phyloP scores from a whole-genome alignment of 2,888 invertebrate species.

The Endomychus coccineus region DNA sequence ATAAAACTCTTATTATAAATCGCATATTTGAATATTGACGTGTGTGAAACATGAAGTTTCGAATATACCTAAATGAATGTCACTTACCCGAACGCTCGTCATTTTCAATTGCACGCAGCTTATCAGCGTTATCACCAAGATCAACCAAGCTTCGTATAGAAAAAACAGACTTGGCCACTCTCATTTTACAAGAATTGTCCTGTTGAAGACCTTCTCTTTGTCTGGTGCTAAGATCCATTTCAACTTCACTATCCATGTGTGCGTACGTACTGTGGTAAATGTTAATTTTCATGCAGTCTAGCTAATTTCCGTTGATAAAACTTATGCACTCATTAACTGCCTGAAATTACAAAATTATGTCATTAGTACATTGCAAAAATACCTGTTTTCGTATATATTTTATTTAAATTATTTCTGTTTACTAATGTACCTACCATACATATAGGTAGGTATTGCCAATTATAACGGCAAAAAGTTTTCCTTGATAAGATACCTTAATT shows the following conservation, averaged over 20 bases:
- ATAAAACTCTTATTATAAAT: too few species aligned
- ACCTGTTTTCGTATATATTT: slow-evolving; percentile 11
- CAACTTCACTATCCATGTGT: slow-evolving; percentile 31
- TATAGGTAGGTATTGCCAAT: slow-evolving; percentile 10
- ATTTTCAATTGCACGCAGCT: background rate
- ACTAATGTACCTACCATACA: too few species aligned
- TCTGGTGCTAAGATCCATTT: slow-evolving; percentile 49
- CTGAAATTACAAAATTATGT: slow-evolving; percentile 11
- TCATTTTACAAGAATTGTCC: slow-evolving; percentile 43
- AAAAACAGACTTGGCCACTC: slow-evolving; percentile 53
- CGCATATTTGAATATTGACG: too few species aligned
- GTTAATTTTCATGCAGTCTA: slow-evolving; percentile 3
- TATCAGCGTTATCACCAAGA: slow-evolving; percentile 42
- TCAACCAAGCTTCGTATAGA: slow-evolving; percentile 53
- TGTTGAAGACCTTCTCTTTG: slow-evolving; percentile 37
- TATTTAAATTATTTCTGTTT: slow-evolving; percentile 8
- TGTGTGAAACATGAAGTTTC: too few species aligned
- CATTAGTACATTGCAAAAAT: slow-evolving; percentile 11
- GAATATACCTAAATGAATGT: too few species aligned
- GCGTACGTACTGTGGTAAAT: background rate
- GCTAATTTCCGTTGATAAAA: slow-evolving; percentile 10
- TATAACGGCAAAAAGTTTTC: slow-evolving; percentile 11
- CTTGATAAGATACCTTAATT: slow-evolving; percentile 20
- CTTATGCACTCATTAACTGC: slow-evolving; percentile 6
- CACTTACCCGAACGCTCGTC: background rate